Evolutionary conservation across 2,797 vertebrate species (phyloP).

Genomic region (Argentina silus): DNA sequence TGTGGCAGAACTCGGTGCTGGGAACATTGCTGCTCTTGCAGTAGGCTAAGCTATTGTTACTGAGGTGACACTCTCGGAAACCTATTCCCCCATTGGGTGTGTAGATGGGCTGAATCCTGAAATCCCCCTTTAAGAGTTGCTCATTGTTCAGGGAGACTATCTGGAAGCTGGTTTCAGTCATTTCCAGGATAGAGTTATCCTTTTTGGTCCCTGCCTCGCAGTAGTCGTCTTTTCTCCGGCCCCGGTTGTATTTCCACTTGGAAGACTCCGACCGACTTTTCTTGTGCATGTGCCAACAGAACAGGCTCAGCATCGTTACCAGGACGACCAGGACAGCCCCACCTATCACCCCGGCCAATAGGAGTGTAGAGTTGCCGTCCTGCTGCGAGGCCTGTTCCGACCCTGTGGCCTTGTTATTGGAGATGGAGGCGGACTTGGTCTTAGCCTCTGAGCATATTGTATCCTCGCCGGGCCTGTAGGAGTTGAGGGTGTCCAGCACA

Average conservation of each 20-base stretch:
- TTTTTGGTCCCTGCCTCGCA: constrained; percentile 99
- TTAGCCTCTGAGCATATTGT: constrained; percentile 93
- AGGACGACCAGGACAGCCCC: constrained; percentile 92
- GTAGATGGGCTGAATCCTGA: constrained; percentile 98
- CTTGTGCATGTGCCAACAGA: constrained; percentile 99
- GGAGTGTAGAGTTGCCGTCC: constrained; percentile 89
- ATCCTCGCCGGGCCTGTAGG: constrained; percentile 88
- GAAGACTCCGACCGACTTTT: constrained; percentile 89
- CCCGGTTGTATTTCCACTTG: constrained; percentile 99
- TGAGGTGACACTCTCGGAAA: constrained; percentile 97
- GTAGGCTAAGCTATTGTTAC: constrained; percentile 96
- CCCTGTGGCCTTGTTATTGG: constrained; percentile 83
- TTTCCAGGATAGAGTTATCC: constrained; percentile 99
- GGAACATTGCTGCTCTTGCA: constrained; percentile 96
- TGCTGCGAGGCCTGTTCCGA: constrained; percentile 88
- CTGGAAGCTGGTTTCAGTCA: constrained; percentile 99
- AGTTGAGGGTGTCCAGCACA: constrained; percentile 91
- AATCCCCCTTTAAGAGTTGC: constrained; percentile 99
- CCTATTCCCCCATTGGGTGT: constrained; percentile 97
- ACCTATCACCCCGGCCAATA: constrained; percentile 91
- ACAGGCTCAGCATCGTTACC: constrained; percentile 84
- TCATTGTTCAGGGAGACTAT: constrained; percentile 99
- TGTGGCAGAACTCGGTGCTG: constrained; percentile 96
- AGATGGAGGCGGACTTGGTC: constrained; percentile 81
- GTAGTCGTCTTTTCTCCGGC: constrained; percentile 99